Base-by-base conservation (phyloP, 2,113 vertebrate genomes). In the Plectropomus leopardus region DNA sequence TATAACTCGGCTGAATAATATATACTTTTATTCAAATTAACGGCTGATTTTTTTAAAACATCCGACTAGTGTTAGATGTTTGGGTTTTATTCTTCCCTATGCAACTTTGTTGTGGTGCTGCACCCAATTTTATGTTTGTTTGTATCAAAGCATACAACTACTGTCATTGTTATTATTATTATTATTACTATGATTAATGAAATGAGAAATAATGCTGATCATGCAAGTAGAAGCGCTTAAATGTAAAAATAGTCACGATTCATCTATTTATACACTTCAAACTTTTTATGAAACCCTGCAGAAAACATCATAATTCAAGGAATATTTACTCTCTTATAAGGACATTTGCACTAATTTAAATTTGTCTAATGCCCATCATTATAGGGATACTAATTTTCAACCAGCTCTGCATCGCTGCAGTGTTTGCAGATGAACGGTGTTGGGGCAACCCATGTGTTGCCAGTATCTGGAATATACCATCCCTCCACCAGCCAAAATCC, bases 211-310 rank as follows among this genome's bases (percentile, higher is more conserved):
- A 74, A 64, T 70, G 47, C 26, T 77, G 47, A 40, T 78, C 92
- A 93, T 91, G 92, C 94, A 92, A 16, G 26, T 66, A 45, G 4
- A 63, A 63, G 57, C 58, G 82, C n/a, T 75, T 2, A 48, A 73
- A 80, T 45, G 8, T 66, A 13, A 78, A 71, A 58, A 40, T 23
- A 42, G 47, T 11, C 53, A 61, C 30, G 23, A 59, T 64, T 40
- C 61, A 59, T 53, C 23, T 47, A 59, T 14, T 28, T 0, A 78
- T 40, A 1, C 50, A 76, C 15, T 36, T 51, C 16, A 72, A 78
- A 64, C 50, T 32, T 77, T 76, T 65, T 50, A 77, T 32, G 24
- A 23, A 73, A 72, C 34, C 76, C 78, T 84, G 75, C 84, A 85
- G 69, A 75, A 86, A 66, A 60, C 14, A 69, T 76, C 5, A 53